These are phyloP conservation scores for Tursiops truncatus DNA, from an alignment of 2,113 vertebrate genomes.

Conservation along the genomic window DNA sequence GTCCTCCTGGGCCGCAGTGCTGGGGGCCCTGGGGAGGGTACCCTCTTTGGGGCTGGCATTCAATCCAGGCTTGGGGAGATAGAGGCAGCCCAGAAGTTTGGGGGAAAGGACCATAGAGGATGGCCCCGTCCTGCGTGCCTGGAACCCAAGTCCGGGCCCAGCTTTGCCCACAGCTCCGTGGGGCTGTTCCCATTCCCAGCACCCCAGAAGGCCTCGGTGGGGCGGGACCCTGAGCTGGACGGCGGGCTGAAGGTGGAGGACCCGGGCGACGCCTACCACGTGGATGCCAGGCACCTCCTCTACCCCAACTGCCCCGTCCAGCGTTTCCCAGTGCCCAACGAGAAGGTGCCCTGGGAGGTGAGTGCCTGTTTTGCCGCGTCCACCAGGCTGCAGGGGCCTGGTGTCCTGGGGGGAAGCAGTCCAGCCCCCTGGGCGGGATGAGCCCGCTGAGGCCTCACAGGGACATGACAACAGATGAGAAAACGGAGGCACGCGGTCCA, in stretches of 20 bases:
- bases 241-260: conserved; percentile 33
- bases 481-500: accelerated
- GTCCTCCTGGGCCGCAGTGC: not conserved
- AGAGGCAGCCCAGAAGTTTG: not conserved
- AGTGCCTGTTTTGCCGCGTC: not conserved
- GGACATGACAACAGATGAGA: not conserved
- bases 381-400: accelerated
- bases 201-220: conserved; percentile 50
- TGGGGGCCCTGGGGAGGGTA: not conserved
- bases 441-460: accelerated
- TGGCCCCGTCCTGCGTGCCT: too few relatives aligned
- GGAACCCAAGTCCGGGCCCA: accelerated
- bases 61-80: not conserved
- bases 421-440: not conserved
- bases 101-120: not conserved
- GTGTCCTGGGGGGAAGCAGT: not conserved
- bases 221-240: conserved; percentile 40
- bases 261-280: conserved; percentile 68
- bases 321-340: conserved; percentile 95
- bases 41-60: accelerated
- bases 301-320: conserved; percentile 86
- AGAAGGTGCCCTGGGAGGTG: conserved; percentile 98
- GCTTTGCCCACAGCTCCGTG: accelerated
- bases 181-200: conserved; percentile 65
- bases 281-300: conserved; percentile 87